phyloP scores from a whole-genome alignment of 2,113 vertebrate genomes.

The Argyrosomus japonicus region DNA sequence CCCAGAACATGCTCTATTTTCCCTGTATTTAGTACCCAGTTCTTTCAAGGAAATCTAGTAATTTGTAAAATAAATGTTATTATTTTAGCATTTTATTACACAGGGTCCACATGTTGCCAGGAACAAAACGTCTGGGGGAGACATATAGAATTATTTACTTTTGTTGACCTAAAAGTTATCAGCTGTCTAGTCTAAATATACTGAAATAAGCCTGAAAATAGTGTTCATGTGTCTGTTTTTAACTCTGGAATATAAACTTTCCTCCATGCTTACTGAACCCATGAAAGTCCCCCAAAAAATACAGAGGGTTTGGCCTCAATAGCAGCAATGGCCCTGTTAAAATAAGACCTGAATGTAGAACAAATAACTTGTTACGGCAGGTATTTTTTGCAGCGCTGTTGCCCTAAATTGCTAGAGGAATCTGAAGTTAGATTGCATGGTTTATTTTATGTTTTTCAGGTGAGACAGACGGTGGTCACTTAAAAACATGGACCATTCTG shows the following conservation, averaged over 20 bases:
- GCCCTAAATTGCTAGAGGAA: conserved; percentile 6
- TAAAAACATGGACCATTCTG: neutral
- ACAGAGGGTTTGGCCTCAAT: neutral
- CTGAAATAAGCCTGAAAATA: no score
- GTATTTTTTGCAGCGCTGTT: conserved; percentile 8
- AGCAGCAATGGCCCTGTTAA: no score
- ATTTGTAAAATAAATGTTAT: neutral
- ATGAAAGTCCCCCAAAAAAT: neutral
- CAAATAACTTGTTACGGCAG: neutral
- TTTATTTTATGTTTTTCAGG: neutral
- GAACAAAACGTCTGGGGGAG: neutral
- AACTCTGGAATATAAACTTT: neutral
- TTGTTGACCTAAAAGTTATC: neutral
- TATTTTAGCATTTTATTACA: neutral
- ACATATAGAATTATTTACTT: neutral
- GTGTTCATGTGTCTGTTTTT: neutral
- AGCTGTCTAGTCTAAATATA: neutral
- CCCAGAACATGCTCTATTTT: neutral
- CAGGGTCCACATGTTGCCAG: neutral
- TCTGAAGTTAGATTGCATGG: neutral
- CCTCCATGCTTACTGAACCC: neutral
- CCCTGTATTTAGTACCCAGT: neutral
- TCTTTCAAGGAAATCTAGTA: neutral
- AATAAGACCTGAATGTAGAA: conserved; percentile 3
- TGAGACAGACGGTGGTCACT: neutral